A percentile compares a stretch with the other conserved stretches of the same genome.
Conservation (phyloP, 2,888 invertebrate species). For the Patella caerulea region DNA sequence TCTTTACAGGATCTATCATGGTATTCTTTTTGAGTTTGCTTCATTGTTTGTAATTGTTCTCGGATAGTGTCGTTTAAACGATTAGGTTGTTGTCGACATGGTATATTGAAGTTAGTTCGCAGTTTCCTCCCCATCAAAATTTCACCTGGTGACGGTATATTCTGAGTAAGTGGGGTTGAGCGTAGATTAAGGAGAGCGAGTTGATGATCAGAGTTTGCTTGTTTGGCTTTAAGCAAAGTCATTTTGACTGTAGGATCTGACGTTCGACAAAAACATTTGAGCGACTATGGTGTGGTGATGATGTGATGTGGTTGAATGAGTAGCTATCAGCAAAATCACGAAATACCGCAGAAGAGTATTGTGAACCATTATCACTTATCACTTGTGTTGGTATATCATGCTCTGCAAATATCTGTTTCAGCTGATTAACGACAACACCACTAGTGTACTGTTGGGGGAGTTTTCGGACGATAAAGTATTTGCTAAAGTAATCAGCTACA, state of each 20-base stretch:
- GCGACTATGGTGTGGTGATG: slow-evolving; percentile 20
- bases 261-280: slow-evolving; percentile 23
- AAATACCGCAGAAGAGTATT: slow-evolving; percentile 17
- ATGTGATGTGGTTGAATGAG: slow-evolving; percentile 16
- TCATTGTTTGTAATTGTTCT: background rate
- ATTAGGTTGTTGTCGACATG: background rate
- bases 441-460: background rate
- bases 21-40: background rate
- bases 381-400: slow-evolving; percentile 22
- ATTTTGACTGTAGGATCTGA: slow-evolving; percentile 13
- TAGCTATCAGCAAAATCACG: slow-evolving; percentile 2
- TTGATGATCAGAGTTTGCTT: slow-evolving; percentile 10
- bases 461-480: slow-evolving; percentile 18
- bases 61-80: background rate
- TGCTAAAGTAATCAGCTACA: slow-evolving; percentile 26
- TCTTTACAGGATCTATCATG: background rate
- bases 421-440: background rate
- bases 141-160: slow-evolving; percentile 16
- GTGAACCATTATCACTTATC: slow-evolving; percentile 22
- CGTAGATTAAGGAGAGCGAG: background rate
- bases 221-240: slow-evolving; percentile 3
- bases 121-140: slow-evolving; percentile 14
- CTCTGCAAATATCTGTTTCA: slow-evolving; percentile 17
- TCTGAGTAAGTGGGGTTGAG: slow-evolving; percentile 7
- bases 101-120: background rate